Evolutionary conservation across 2,113 vertebrate species (phyloP).

Genomic region (Podiceps cristatus): DNA sequence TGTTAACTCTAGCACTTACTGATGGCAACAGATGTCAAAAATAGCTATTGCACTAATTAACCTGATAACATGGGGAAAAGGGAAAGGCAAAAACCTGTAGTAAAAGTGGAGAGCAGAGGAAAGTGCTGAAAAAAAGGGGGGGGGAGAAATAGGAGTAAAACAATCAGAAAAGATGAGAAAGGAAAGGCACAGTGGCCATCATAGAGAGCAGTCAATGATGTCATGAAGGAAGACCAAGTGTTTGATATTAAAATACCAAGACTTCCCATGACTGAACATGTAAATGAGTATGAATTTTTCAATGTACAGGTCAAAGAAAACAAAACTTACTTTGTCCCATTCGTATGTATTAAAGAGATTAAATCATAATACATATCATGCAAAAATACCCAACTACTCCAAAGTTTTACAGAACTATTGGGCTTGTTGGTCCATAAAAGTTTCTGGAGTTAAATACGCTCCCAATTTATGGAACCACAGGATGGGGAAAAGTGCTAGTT

Average conservation of each 20-base stretch:
- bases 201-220: neutral
- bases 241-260: neutral
- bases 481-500: neutral
- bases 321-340: neutral
- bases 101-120: neutral
- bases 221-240: neutral
- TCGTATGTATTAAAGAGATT: neutral
- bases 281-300: neutral
- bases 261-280: neutral
- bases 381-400: neutral
- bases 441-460: neutral
- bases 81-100: neutral
- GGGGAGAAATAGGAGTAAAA: neutral
- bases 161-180: neutral
- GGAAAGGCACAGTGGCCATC: neutral
- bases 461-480: neutral
- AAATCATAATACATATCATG: neutral
- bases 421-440: neutral
- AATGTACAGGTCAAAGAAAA: neutral
- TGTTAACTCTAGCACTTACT: neutral
- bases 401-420: neutral
- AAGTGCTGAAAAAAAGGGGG: neutral
- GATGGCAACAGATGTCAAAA: neutral
- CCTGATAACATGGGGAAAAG: neutral
- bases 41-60: neutral